Conservation (phyloP, 2,797 vertebrate species). For the Emys orbicularis region DNA sequence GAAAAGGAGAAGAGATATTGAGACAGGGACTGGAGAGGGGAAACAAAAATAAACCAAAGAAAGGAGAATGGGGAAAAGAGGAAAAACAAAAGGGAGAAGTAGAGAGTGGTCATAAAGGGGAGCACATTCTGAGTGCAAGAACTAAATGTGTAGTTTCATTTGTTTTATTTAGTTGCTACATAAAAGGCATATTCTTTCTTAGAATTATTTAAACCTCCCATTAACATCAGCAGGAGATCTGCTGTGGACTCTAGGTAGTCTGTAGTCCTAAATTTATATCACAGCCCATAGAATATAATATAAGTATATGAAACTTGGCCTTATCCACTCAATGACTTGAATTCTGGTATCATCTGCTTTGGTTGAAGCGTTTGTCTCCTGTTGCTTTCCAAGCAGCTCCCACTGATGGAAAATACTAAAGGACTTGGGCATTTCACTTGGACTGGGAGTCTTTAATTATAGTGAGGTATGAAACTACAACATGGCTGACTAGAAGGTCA, state of each 20-base stretch:
- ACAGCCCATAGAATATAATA: background rate
- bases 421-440: background rate
- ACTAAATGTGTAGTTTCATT: background rate
- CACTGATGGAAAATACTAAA: background rate
- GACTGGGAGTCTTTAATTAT: constrained; percentile 17
- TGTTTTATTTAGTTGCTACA: background rate
- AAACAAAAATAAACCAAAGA: background rate
- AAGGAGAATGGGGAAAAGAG: background rate
- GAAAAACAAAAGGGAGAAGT: background rate
- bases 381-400: background rate
- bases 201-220: background rate
- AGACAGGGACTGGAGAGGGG: background rate
- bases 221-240: background rate
- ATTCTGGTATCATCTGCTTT: background rate
- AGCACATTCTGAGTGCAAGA: background rate
- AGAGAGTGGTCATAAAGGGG: background rate
- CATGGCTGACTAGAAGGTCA: background rate
- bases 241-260: background rate
- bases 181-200: background rate
- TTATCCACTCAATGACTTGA: background rate
- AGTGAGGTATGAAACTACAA: background rate
- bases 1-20: background rate
- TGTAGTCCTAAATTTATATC: background rate
- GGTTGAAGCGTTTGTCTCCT: background rate
- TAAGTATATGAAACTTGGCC: background rate